These are phyloP conservation scores for Chaetorhynchus papuensis DNA, from an alignment of 2,113 vertebrate species.

Conservation along the genomic window DNA sequence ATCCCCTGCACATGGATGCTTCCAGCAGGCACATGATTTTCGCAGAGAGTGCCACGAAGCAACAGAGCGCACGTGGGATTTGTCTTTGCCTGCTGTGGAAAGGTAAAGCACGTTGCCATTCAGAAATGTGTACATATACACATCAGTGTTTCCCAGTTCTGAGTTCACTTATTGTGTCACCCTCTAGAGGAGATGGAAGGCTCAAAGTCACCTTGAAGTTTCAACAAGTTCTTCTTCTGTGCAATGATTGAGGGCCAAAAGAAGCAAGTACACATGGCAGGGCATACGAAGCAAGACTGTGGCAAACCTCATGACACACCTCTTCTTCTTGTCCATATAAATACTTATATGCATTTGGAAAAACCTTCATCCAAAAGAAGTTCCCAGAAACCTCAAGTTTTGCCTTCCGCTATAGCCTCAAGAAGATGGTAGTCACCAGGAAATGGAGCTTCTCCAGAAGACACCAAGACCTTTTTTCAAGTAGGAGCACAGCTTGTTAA, in stretches of 20 bases:
- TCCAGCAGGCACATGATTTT: not conserved
- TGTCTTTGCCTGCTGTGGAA: not conserved
- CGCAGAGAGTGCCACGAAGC: fast-evolving
- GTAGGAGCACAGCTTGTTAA: not conserved
- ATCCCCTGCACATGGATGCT: not conserved
- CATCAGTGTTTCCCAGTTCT: not conserved
- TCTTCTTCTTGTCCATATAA: not conserved
- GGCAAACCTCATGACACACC: not conserved
- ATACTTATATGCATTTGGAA: not conserved
- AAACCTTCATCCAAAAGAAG: not conserved
- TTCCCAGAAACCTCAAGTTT: not conserved
- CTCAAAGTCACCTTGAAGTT: not conserved
- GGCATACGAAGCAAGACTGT: not conserved
- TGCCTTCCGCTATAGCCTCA: not conserved
- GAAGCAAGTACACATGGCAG: not conserved
- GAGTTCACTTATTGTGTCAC: not conserved
- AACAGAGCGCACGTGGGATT: not conserved
- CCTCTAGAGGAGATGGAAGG: not conserved
- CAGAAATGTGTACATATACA: not conserved
- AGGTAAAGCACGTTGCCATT: not conserved
- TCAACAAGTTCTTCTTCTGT: not conserved
- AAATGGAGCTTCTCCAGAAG: not conserved
- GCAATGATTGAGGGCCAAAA: not conserved
- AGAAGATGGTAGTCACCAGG: not conserved
- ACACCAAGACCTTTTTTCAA: not conserved